These are phyloP conservation scores for Neoitamus cyanurus DNA, from an alignment of 2,888 invertebrate species.

Conservation along the genomic window DNA sequence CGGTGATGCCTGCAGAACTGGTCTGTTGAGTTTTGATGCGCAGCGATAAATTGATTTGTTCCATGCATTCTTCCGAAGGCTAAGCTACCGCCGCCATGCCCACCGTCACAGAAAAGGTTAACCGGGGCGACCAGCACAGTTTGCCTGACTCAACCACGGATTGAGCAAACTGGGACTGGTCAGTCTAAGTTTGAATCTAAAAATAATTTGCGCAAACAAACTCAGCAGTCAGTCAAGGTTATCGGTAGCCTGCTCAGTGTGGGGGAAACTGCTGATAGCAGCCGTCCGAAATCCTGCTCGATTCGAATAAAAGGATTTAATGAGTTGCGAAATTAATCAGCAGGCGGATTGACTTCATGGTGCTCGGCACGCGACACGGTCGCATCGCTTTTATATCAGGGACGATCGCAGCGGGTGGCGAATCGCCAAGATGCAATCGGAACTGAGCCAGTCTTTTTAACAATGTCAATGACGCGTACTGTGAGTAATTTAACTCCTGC, in stretches of 20 bases:
- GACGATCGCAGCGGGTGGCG: not conserved
- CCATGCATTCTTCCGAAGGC: not conserved
- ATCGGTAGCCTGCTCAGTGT: not conserved
- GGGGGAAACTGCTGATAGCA: not conserved
- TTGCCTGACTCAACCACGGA: not conserved
- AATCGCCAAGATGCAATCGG: not conserved
- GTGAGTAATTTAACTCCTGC: not conserved
- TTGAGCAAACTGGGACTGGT: not conserved
- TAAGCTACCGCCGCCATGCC: not conserved
- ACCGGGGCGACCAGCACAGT: not conserved
- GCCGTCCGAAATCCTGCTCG: not conserved
- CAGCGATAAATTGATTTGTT: slow-evolving; percentile 1
- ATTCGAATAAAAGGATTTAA: not conserved
- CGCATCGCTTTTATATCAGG: not conserved
- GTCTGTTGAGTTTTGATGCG: not conserved
- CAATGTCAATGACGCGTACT: not conserved
- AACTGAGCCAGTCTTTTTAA: not conserved
- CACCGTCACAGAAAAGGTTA: not conserved
- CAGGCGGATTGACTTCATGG: not conserved
- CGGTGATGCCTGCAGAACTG: not conserved
- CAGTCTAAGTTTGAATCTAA: not conserved
- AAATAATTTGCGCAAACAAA: not conserved
- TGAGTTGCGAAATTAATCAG: not conserved
- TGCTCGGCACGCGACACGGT: not conserved
- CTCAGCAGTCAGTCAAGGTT: not conserved